These are phyloP conservation scores for Stegodyphus mimosarum DNA, from an alignment of 1,140 invertebrate genomes.

Conservation along the genomic window DNA sequence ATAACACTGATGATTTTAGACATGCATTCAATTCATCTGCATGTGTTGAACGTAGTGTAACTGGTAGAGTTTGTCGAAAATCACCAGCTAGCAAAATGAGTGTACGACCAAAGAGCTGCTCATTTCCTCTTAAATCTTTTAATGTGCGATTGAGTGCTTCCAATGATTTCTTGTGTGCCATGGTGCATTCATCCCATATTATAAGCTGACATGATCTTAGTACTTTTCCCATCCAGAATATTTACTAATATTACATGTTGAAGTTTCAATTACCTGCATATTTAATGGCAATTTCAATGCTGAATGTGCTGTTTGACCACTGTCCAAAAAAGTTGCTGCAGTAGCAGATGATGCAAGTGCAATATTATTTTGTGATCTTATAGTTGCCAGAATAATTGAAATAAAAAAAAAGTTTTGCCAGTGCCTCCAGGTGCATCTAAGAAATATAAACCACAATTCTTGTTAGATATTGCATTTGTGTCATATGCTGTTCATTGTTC, in stretches of 20 bases:
- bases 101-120: constrained; percentile 54
- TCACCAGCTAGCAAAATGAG: constrained; percentile 68
- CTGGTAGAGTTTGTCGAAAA: constrained; percentile 70
- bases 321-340: constrained; percentile 67
- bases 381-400: constrained; percentile 58
- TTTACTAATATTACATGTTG: constrained; percentile 16
- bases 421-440: constrained; percentile 22
- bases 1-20: constrained; percentile 65
- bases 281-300: constrained; percentile 69
- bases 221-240: no score
- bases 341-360: constrained; percentile 64
- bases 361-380: constrained; percentile 63
- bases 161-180: constrained; percentile 23
- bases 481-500: no score
- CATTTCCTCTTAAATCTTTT: constrained; percentile 25
- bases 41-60: constrained; percentile 64
- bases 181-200: constrained; percentile 12
- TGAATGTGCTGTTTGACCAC: constrained; percentile 72
- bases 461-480: constrained; percentile 16
- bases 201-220: no score
- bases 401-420: constrained; percentile 61
- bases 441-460: neutral
- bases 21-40: constrained; percentile 67
- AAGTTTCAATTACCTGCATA: constrained; percentile 42
- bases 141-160: constrained; percentile 21